phyloP scores from a whole-genome alignment of 2,113 vertebrate species.

The Pygathrix nemaeus region DNA sequence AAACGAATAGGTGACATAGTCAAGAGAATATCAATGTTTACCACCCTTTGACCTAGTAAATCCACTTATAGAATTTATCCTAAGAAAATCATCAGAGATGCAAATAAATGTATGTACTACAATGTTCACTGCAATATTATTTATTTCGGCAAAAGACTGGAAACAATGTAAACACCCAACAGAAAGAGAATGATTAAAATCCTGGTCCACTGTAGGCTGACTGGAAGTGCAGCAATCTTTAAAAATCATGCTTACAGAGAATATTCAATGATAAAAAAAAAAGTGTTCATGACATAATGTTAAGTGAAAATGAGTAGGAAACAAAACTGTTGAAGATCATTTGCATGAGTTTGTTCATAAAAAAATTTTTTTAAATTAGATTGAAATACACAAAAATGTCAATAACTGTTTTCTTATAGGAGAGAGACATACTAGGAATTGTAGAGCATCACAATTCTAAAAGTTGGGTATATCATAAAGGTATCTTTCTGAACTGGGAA shows the following conservation, averaged over 20 bases:
- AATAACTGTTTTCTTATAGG: neutral
- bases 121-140: neutral
- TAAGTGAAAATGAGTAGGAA: neutral
- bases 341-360: neutral
- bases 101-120: neutral
- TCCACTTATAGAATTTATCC: neutral
- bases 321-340: neutral
- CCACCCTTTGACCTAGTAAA: neutral
- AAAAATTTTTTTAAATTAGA: neutral
- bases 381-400: neutral
- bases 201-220: neutral
- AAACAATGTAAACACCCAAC: neutral
- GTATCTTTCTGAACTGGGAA: neutral
- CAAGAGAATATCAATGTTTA: neutral
- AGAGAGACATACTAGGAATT: neutral
- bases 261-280: neutral
- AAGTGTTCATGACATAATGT: neutral
- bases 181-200: neutral
- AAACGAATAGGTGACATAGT: neutral
- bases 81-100: neutral
- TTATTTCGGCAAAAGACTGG: neutral
- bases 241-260: neutral
- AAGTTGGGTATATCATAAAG: neutral
- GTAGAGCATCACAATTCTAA: neutral
- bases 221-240: neutral